Percentiles rank a stretch among this genome's conserved stretches.
Conservation (phyloP, 1,140 invertebrate genomes). For the Anoplophora glabripennis region DNA sequence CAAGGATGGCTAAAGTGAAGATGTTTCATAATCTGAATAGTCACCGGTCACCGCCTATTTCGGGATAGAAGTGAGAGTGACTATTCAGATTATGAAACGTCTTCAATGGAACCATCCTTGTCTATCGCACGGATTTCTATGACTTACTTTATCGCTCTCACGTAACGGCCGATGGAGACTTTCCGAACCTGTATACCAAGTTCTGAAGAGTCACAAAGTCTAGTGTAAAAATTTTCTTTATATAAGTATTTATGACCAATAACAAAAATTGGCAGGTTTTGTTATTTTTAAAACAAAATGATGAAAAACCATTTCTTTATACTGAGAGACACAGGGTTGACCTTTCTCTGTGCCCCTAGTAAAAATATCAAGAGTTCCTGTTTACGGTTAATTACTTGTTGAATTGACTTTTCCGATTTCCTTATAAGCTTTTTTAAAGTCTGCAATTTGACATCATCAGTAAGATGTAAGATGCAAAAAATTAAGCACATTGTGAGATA, state of each 20-base stretch:
- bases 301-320: neutral
- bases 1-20: no score
- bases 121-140: no score
- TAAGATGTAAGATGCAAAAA: conserved; percentile 10
- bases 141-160: no score
- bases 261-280: neutral
- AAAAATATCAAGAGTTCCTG: neutral
- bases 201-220: conserved; percentile 11
- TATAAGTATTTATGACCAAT: conserved; percentile 2
- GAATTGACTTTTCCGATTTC: conserved; percentile 19
- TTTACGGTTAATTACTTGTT: conserved; percentile 6
- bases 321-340: neutral
- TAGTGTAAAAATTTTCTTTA: conserved; percentile 1
- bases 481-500: conserved; percentile 18
- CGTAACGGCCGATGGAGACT: no score
- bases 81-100: no score
- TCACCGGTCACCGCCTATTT: no score
- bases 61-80: no score
- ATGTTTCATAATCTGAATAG: no score
- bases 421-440: conserved; percentile 10
- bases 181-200: neutral
- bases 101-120: no score
- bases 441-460: conserved; percentile 10
- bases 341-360: neutral
- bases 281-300: conserved; percentile 7